phyloP scores from a whole-genome alignment of 2,113 vertebrate species.

The Nyctibius bracteatus region DNA sequence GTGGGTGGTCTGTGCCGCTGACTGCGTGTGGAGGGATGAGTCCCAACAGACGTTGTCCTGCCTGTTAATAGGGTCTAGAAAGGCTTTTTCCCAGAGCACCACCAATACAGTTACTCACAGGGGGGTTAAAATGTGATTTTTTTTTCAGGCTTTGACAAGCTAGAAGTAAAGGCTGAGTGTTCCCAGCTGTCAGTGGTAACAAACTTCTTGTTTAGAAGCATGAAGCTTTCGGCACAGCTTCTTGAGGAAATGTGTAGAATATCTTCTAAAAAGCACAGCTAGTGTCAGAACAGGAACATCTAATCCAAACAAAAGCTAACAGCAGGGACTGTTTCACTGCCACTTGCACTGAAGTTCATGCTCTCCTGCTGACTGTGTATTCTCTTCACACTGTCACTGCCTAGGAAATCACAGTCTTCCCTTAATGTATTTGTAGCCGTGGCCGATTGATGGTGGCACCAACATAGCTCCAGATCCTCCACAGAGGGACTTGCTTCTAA shows the following conservation, averaged over 20 bases:
- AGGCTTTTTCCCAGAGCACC: not conserved
- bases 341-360: constrained; percentile 14
- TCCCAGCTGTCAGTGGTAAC: not conserved
- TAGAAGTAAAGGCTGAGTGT: not conserved
- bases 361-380: not conserved
- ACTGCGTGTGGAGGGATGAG: not conserved
- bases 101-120: not conserved
- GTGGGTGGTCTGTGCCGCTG: not conserved
- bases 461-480: constrained; percentile 87
- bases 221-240: not conserved
- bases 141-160: not conserved
- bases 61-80: not conserved
- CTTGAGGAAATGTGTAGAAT: not conserved
- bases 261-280: not conserved
- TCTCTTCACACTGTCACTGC: not conserved
- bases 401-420: not conserved
- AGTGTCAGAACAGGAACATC: constrained; percentile 19
- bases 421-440: constrained; percentile 73
- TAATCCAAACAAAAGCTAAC: constrained; percentile 26
- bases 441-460: constrained; percentile 92
- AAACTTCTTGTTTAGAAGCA: not conserved
- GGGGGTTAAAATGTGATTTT: not conserved
- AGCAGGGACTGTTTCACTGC: not conserved
- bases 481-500: constrained; percentile 94
- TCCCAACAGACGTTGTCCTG: not conserved